Evolutionary conservation across 2,797 vertebrate genomes (phyloP), one percentile per base, ranked within the genome.

Genomic region (Hippoglossus hippoglossus): DNA sequence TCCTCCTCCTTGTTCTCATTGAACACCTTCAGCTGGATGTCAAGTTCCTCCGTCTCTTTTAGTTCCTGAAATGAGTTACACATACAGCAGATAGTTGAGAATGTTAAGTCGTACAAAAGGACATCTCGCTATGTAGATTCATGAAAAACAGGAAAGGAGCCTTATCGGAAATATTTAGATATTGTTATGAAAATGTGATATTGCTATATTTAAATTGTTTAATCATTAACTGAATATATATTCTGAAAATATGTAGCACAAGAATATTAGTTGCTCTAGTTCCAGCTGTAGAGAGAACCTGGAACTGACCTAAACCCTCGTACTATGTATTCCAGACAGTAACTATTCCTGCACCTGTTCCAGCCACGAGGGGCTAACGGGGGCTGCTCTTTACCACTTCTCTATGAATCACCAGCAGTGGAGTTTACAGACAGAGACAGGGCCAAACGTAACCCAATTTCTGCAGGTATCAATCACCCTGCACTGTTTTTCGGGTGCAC

Each of bases 1-100:
- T 99, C 98, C 55, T 99, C 98, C 68, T 99, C 98, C 93, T 98
- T 99, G 92, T 97, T 98, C 91, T 99, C 98, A 90, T 99, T 98
- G 94, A 99, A 99, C 73, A 99, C 98, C 93, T 95, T 98, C 85
- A 99, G 92, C 86, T 99, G 98, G 92, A 99, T 99, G 94, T 99
- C 98, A 41, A 99, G 95, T 81, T 99, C 98, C 44, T 99, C 98
- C 0, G 98, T 98, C 46, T 98, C 97, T 94, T 98, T 99, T 67
- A 99, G 93, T 89, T 94, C 96, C 98, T 99, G 63, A 5, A 84
- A 74, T 7, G 34, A 78, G 73, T 71, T 5, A 55, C 16, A 83
- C 46, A 77, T 4, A 66, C 1, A 63, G 25, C 1, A 66, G 11
- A 24, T 2, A 39, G 47, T n/a, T 65, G 16, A 73, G 10, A 63